Base-by-base conservation (phyloP, 2,888 invertebrate genomes). In the Eristalis tenax region DNA sequence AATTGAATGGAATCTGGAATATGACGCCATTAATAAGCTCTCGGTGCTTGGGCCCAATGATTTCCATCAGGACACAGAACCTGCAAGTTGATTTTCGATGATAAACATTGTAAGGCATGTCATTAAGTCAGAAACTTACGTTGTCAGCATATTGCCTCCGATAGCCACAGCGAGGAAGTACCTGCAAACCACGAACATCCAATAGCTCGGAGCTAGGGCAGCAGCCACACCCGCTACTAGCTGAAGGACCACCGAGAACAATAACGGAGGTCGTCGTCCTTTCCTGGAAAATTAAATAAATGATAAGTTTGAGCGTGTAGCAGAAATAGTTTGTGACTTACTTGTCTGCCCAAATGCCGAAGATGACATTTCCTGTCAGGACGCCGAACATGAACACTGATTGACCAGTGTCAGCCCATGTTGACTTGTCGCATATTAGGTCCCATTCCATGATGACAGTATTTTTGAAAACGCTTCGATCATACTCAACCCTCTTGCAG, bases 91-190 rank as follows among this genome's bases (percentile, higher is more conserved):
- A 32, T 1, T 4, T 61, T 61, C 23, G 6, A 38, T 35, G 10
- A 69, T 11, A 15, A 13, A n/a, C 35, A 23, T 32, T 15, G 15
- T 13, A 23, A 71, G 2, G 4, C 22, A 50, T 93, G 64, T 13
- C 63, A 18, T 13, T 6, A 32, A 6, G n/a, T 13, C 0, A 18
- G 6, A 18, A 18, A 75, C 66, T 59, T 64, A 89, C 90, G 89
- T 89, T 56, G 96, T 96, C 71, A 96, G 95, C 96, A 97, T 97
- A 0, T 96, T 96, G 32, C 97, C 97, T 68, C 96, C 96, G 10
- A 96, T 96, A 2, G 96, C 96, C 18, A 96, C 93, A 0, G 96
- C 96, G 38, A 95, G 94, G 23, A 96, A 90, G 90, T 96, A 96
- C 64, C 96, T 94, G 66, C 96, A 93, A 0, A 95, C 89, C 1